Percentiles rank a stretch among this genome's conserved stretches.
phyloP scores from a whole-genome alignment of 2,113 vertebrate species.

The Seriola quinqueradiata region DNA sequence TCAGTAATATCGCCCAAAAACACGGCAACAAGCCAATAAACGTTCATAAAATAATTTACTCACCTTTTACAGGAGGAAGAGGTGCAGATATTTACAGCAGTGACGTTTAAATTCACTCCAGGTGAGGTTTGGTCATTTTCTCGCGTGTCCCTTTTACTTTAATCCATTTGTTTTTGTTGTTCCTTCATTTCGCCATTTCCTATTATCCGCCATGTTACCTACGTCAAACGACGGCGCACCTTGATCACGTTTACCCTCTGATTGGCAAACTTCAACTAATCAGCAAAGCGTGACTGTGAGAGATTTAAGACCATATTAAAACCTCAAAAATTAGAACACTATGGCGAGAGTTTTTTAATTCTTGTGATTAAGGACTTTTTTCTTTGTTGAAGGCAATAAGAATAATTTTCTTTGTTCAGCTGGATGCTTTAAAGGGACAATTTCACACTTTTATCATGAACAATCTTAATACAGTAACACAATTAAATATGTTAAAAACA shows the following conservation, averaged over 20 bases:
- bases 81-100: neutral
- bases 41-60: accelerated
- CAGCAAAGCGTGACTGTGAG: too few species aligned
- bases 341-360: too few species aligned
- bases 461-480: neutral
- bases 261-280: slow-evolving; percentile 1
- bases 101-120: neutral
- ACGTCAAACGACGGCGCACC: neutral
- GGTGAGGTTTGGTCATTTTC: neutral
- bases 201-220: too few species aligned
- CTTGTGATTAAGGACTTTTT: too few species aligned
- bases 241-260: neutral
- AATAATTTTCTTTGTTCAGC: neutral
- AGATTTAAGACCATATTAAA: too few species aligned
- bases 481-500: neutral
- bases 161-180: neutral
- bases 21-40: neutral
- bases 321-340: too few species aligned
- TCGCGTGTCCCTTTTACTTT: accelerated
- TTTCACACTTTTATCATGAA: neutral
- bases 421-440: neutral
- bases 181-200: neutral
- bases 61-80: neutral
- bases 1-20: neutral
- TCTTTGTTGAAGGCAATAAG: neutral